Conservation (phyloP, 2,797 vertebrate genomes). For the Chiroxiphia lanceolata region DNA sequence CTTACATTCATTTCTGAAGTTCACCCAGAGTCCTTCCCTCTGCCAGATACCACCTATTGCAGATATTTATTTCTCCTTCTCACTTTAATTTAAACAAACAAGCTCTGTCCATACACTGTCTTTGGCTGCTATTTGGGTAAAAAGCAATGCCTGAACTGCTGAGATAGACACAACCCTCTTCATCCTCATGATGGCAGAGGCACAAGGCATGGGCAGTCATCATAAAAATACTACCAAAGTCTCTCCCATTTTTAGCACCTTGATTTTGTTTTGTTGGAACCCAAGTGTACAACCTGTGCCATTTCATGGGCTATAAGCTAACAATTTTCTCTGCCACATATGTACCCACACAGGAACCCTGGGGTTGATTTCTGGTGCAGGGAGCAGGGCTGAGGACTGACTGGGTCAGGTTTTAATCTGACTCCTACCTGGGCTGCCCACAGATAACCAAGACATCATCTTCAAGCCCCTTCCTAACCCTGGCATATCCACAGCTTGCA, state of each 20-base stretch:
- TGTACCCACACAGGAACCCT: neutral
- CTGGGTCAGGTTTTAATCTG: neutral
- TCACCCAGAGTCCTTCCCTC: neutral
- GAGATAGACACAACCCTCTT: neutral
- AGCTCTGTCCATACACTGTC: neutral
- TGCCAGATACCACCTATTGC: neutral
- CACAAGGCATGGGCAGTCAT: neutral
- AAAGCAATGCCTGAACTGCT: neutral
- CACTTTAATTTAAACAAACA: neutral
- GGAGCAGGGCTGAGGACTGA: neutral
- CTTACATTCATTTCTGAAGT: neutral
- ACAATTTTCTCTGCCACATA: neutral
- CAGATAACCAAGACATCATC: neutral
- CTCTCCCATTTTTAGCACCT: neutral
- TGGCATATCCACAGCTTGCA: neutral
- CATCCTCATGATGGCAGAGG: rapidly evolving
- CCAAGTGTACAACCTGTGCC: neutral
- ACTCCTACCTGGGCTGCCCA: neutral
- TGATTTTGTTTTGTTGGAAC: neutral
- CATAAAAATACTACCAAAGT: neutral
- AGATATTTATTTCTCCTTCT: neutral
- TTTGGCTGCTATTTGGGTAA: neutral
- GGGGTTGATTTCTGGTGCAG: neutral
- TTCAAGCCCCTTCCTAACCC: rapidly evolving
- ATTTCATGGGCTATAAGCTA: neutral